Evolutionary conservation across 2,888 invertebrate genomes (phyloP), one percentile per base, ranked within the genome.

Genomic region (Rhagium mordax): DNA sequence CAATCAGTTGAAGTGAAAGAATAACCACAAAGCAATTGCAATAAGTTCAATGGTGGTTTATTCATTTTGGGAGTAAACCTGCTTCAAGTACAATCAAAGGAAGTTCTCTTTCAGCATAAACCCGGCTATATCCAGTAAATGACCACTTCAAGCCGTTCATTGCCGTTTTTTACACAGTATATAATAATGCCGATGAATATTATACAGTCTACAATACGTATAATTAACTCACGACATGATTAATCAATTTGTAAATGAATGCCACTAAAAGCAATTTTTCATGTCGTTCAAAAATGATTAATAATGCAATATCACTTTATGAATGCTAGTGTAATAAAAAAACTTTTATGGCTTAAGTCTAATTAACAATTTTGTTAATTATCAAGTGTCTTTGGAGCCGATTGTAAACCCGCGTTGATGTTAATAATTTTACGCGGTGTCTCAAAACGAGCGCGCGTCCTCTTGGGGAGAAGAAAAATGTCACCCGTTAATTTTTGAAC

Each of bases 191-290:
- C n/a, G 55, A 33, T 15, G 55, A 70, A 49, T 70, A 55, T 62
- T 57, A 48, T 62, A 70, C n/a, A n/a, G n/a, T n/a, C n/a, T 49
- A 70, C 57, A 70, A 57, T 64, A 62, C 67, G 8, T 8, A 68
- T 73, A 77, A 77, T 77, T 77, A 70, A 77, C 72, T 71, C 59
- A 69, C 65, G 72, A 74, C 76, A 73, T 72, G 69, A 74, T 74
- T 77, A 77, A 74, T 77, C 72, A 77, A 77, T 77, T 72, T 71
- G 65, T 77, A 70, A 74, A 71, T 74, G 74, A 74, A 76, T 72
- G 74, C 74, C 74, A 66, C 47, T 24, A 47, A n/a, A 70, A 60
- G 72, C 72, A 71, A 76, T 76, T 76, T 76, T 76, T 76, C 76
- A 76, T 74, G 76, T 76, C 76, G 57, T 24, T 70, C 69, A 29